Evolutionary conservation across 2,797 vertebrate species (phyloP).

Genomic region (Hyperoplus lanceolatus): DNA sequence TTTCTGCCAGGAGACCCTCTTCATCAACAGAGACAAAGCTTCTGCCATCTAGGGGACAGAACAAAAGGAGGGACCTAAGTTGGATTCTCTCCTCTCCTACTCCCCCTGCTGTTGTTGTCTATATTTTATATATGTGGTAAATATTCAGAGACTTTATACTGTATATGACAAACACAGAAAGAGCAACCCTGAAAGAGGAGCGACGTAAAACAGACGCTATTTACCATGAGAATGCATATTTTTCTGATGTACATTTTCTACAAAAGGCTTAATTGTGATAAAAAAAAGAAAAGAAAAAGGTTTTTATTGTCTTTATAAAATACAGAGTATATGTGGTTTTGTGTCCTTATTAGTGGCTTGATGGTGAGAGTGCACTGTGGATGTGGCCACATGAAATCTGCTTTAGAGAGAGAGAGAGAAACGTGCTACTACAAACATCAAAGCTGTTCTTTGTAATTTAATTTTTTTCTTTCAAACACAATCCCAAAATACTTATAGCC

Average conservation of each 20-base stretch:
- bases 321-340: conserved; percentile 81
- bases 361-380: conserved; percentile 73
- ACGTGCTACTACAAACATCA: conserved; percentile 66
- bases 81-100: conserved; percentile 55
- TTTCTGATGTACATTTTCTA: conserved; percentile 92
- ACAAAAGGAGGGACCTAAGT: conserved; percentile 72
- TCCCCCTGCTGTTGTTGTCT: conserved; percentile 68
- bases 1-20: conserved; percentile 98
- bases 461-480: conserved; percentile 70
- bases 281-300: conserved; percentile 45
- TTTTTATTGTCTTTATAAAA: conserved; percentile 90
- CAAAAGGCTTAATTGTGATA: conserved; percentile 88
- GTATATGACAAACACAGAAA: conserved; percentile 73
- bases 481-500: conserved; percentile 85
- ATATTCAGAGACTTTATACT: conserved; percentile 95
- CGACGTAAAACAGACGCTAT: conserved; percentile 87
- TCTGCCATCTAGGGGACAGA: conserved; percentile 89
- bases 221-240: conserved; percentile 88
- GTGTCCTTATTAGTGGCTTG: conserved; percentile 80
- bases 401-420: conserved; percentile 75
- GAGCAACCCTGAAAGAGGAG: conserved; percentile 84
- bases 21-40: conserved; percentile 92
- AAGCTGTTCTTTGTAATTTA: conserved; percentile 61
- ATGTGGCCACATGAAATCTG: conserved; percentile 74
- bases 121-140: conserved; percentile 90